Evolutionary conservation across 2,113 vertebrate species (phyloP).

Genomic region (Saguinus imperator): DNA sequence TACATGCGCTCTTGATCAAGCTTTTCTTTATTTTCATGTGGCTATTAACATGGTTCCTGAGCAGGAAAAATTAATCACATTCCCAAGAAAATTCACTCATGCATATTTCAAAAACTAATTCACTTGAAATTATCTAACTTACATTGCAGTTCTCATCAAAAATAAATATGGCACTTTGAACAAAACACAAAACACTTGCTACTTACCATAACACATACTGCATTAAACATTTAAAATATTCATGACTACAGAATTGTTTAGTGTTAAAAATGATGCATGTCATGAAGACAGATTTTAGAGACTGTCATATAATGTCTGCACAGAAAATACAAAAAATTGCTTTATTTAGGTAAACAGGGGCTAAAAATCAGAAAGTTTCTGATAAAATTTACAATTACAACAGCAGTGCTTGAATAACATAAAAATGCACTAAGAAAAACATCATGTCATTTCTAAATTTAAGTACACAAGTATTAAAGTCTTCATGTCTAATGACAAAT

Average conservation of each 20-base stretch:
- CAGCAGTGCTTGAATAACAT: too few relatives aligned
- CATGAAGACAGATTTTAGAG: too few relatives aligned
- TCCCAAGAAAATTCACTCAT: fast-evolving
- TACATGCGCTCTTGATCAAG: not conserved
- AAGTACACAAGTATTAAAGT: too few relatives aligned
- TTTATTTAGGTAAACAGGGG: too few relatives aligned
- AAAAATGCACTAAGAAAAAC: too few relatives aligned
- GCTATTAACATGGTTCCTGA: not conserved
- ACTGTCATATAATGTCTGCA: fast-evolving
- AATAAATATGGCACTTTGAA: not conserved
- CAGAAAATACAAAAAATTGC: too few relatives aligned
- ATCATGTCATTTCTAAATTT: too few relatives aligned
- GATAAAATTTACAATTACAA: fast-evolving
- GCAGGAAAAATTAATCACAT: not conserved
- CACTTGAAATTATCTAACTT: not conserved
- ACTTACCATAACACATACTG: not conserved
- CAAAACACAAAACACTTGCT: not conserved
- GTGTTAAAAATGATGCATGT: not conserved
- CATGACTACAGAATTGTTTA: not conserved
- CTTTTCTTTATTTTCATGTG: fast-evolving
- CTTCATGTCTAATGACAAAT: too few relatives aligned
- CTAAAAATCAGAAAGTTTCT: fast-evolving
- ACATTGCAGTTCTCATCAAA: not conserved
- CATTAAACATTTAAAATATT: not conserved
- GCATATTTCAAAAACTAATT: not conserved